phyloP scores from a whole-genome alignment of 1,140 invertebrate species.

The Heterodera schachtii region DNA sequence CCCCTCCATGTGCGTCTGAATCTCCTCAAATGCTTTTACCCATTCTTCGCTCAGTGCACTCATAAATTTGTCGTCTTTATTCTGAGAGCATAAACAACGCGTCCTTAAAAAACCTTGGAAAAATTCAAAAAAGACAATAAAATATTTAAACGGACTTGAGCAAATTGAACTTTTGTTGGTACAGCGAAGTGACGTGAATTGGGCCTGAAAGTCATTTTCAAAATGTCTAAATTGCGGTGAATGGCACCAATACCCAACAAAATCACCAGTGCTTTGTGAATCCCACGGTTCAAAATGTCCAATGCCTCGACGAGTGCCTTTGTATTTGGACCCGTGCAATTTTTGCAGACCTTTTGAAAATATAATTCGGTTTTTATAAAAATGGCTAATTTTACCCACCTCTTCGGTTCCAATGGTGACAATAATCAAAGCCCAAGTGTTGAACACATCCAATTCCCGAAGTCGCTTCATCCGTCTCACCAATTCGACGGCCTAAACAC shows the following conservation, averaged over 20 bases:
- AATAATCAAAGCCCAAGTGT: slow-evolving; percentile 63
- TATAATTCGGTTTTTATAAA: slow-evolving; percentile 18
- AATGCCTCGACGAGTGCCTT: slow-evolving; percentile 53
- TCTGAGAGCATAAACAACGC: slow-evolving; percentile 50
- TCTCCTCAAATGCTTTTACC: slow-evolving; percentile 43
- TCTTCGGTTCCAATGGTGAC: slow-evolving; percentile 64
- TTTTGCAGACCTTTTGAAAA: slow-evolving; percentile 55
- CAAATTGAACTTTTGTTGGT: slow-evolving; percentile 55
- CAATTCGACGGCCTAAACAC: slow-evolving; percentile 46
- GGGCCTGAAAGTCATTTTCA: too few relatives aligned
- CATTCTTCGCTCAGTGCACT: slow-evolving; percentile 38
- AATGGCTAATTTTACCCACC: too few relatives aligned
- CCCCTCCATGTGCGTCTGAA: slow-evolving; percentile 50
- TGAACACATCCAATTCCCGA: slow-evolving; percentile 53
- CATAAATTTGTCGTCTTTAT: slow-evolving; percentile 56
- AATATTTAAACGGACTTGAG: slow-evolving; percentile 36
- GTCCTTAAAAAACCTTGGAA: slow-evolving; percentile 34
- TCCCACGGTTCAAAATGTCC: slow-evolving; percentile 58
- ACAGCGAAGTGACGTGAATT: slow-evolving; percentile 57
- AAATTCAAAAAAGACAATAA: neutral
- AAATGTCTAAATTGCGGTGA: too few relatives aligned
- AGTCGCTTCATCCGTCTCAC: slow-evolving; percentile 51
- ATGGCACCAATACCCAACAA: slow-evolving; percentile 38
- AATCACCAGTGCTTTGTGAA: slow-evolving; percentile 62
- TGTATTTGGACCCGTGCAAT: slow-evolving; percentile 54